Evolutionary conservation across 2,797 vertebrate species (phyloP).

Genomic region (Miichthys miiuy): DNA sequence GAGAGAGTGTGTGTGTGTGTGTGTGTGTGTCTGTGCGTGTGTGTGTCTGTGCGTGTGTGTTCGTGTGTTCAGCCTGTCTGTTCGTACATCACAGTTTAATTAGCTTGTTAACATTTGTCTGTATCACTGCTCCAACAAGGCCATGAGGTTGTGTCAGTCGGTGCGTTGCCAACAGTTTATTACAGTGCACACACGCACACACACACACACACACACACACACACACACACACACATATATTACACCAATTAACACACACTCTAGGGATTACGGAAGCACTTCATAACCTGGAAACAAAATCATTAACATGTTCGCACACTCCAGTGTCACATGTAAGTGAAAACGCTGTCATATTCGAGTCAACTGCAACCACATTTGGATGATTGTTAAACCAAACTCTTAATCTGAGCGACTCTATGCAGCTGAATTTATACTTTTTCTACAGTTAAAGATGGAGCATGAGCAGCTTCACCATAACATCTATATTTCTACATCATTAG

Average conservation of each 20-base stretch:
- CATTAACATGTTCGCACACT: conserved; percentile 34
- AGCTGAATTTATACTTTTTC: too few species aligned
- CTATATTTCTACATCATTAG: not conserved
- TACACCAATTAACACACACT: conserved; percentile 53
- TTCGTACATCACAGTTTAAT: conserved; percentile 74
- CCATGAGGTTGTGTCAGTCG: conserved; percentile 50
- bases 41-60: conserved; percentile 29
- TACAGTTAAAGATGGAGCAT: not conserved
- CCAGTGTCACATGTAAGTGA: not conserved
- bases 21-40: conserved; percentile 18
- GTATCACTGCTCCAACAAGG: conserved; percentile 65
- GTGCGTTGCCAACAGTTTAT: conserved; percentile 66
- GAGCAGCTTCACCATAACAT: not conserved
- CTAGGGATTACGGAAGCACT: conserved; percentile 23
- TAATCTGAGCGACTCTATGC: not conserved
- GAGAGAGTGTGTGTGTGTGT: conserved; percentile 30
- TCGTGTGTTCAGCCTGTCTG: conserved; percentile 53
- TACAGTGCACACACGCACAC: conserved; percentile 36
- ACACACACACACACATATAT: conserved; percentile 3
- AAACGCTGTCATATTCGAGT: conserved; percentile 8
- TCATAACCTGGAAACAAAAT: conserved; percentile 38
- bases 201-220: conserved; percentile 33
- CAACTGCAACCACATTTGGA: not conserved
- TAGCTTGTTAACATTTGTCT: conserved; percentile 83
- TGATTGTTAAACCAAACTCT: not conserved